Evolutionary conservation across 2,888 invertebrate genomes (phyloP).

Genomic region (Eristalis arbustorum): DNA sequence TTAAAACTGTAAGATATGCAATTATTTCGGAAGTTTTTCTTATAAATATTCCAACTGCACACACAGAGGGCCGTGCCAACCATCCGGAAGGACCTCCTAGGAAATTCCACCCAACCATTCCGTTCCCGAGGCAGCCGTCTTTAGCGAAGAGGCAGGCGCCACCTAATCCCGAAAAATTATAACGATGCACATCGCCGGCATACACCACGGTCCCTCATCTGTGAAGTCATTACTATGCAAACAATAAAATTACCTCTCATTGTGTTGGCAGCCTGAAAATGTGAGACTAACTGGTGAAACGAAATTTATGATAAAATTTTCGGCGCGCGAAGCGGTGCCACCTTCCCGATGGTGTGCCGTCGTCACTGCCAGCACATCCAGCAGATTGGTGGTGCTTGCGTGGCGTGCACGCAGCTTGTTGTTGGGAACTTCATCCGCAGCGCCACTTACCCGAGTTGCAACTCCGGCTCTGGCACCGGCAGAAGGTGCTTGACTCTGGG

Average conservation of each 20-base stretch:
- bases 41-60: slow-evolving; percentile 68
- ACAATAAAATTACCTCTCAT: slow-evolving; percentile 71
- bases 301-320: slow-evolving; percentile 60
- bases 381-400: not conserved
- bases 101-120: slow-evolving; percentile 22
- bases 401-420: slow-evolving; percentile 16
- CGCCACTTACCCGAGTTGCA: slow-evolving; percentile 11
- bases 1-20: slow-evolving; percentile 79
- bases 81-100: slow-evolving; percentile 14
- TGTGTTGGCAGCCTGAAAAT: slow-evolving; percentile 50
- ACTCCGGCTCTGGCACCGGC: too few relatives aligned
- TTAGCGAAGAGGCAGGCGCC: slow-evolving; percentile 10
- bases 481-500: slow-evolving; percentile 28
- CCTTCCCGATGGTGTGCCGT: not conserved
- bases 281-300: slow-evolving; percentile 55
- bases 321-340: slow-evolving; percentile 17
- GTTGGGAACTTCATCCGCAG: slow-evolving; percentile 10
- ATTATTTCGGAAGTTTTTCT: slow-evolving; percentile 76
- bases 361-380: not conserved
- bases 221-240: slow-evolving; percentile 71
- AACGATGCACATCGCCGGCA: slow-evolving; percentile 59
- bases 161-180: slow-evolving; percentile 68
- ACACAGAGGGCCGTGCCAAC: slow-evolving; percentile 2
- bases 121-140: not conserved
- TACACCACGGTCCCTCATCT: slow-evolving; percentile 23